These are phyloP conservation scores for Heliconius nattereri DNA, from an alignment of 1,140 invertebrate genomes.

Conservation along the genomic window DNA sequence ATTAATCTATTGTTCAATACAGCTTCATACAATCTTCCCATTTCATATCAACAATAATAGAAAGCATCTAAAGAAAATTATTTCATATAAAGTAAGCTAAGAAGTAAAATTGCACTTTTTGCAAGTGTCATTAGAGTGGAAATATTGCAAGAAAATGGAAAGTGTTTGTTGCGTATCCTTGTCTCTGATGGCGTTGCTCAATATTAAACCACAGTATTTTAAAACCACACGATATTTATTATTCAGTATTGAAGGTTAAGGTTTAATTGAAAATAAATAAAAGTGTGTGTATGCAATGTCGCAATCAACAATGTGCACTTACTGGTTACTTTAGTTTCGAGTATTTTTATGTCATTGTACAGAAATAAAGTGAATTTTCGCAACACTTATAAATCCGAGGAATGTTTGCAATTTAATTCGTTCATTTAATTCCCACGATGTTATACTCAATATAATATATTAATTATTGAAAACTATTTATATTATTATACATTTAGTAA, in stretches of 20 bases:
- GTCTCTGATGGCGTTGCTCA: slow-evolving; percentile 18
- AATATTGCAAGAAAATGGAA: slow-evolving; percentile 33
- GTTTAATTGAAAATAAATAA: background rate
- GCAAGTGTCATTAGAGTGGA: slow-evolving; percentile 20
- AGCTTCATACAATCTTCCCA: background rate
- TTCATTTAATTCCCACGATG: background rate
- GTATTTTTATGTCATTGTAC: background rate
- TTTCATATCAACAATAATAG: background rate
- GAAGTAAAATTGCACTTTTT: slow-evolving; percentile 17
- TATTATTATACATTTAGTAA: too few species aligned
- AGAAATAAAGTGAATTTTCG: background rate
- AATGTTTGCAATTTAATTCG: background rate
- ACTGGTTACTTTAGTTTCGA: background rate
- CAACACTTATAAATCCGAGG: background rate
- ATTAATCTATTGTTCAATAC: background rate
- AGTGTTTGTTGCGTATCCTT: slow-evolving; percentile 22
- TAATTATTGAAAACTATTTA: too few species aligned
- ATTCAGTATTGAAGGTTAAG: slow-evolving; percentile 11
- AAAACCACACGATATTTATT: slow-evolving; percentile 6
- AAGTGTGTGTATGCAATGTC: background rate
- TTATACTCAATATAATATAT: too few species aligned
- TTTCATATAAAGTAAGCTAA: background rate
- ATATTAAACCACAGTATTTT: slow-evolving; percentile 16
- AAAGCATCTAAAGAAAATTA: background rate
- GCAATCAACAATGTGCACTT: background rate